These are phyloP conservation scores for Trachelus troglodyta DNA, from an alignment of 2,888 invertebrate genomes.

Conservation along the genomic window DNA sequence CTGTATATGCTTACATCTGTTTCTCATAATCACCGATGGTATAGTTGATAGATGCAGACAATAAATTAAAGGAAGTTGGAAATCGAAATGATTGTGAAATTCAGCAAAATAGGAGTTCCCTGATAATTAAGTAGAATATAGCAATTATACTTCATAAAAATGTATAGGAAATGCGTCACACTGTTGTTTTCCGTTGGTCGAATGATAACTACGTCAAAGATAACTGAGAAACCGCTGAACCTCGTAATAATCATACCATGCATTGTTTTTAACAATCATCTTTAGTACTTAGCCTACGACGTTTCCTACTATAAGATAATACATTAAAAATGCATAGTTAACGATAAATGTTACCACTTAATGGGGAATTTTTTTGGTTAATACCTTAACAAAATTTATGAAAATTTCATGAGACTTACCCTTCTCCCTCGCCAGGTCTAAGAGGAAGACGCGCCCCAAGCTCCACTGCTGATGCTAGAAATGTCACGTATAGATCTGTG, in stretches of 20 bases:
- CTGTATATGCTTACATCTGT: not conserved
- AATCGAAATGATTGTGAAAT: not conserved
- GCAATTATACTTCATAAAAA: slow-evolving; percentile 10
- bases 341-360: not conserved
- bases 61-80: slow-evolving; percentile 2
- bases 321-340: too few species aligned
- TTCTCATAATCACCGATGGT: slow-evolving; percentile 3
- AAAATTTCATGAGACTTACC: slow-evolving; percentile 68
- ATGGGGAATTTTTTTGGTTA: not conserved
- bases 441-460: slow-evolving; percentile 86
- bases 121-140: not conserved
- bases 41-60: not conserved
- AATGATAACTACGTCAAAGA: slow-evolving; percentile 35
- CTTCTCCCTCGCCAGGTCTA: slow-evolving; percentile 87
- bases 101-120: not conserved
- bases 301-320: too few species aligned
- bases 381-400: not conserved
- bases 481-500: slow-evolving; percentile 80
- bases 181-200: slow-evolving; percentile 42
- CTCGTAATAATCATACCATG: not conserved
- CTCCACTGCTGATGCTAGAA: slow-evolving; percentile 86
- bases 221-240: slow-evolving; percentile 18
- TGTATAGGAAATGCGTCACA: slow-evolving; percentile 38
- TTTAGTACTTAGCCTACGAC: not conserved
- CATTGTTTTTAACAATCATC: not conserved